Conservation (phyloP, 2,113 vertebrate species). For the Rutilus rutilus region DNA sequence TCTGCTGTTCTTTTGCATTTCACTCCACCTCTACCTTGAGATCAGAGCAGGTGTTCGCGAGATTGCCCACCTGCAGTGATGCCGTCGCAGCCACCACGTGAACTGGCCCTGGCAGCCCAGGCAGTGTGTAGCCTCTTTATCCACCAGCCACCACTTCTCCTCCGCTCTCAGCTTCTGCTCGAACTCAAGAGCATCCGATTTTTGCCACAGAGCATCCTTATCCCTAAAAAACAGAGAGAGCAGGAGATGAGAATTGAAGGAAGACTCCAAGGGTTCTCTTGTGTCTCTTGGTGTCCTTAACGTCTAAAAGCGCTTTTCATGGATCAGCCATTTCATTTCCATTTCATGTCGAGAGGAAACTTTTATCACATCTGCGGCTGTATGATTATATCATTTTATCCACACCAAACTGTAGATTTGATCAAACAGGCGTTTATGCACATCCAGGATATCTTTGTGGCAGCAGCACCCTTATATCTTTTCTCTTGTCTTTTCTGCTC, state of each 20-base stretch:
- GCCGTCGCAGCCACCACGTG: conserved; percentile 91
- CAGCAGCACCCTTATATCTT: background rate
- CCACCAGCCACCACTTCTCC: conserved; percentile 85
- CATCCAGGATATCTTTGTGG: background rate
- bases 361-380: background rate
- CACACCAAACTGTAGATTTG: background rate
- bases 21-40: background rate
- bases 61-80: conserved; percentile 91
- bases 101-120: conserved; percentile 87
- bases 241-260: background rate
- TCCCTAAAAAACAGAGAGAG: conserved; percentile 77
- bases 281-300: background rate
- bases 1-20: background rate
- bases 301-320: background rate
- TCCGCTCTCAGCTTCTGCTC: conserved; percentile 92
- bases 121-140: conserved; percentile 84
- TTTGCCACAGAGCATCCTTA: conserved; percentile 97
- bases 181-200: conserved; percentile 94
- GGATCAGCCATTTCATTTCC: background rate
- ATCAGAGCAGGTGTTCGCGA: conserved; percentile 1
- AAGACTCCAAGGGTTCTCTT: background rate
- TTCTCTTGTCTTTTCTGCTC: too few relatives aligned
- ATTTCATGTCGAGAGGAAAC: background rate
- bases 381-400: background rate
- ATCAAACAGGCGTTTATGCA: background rate